Conservation (phyloP, 1,140 invertebrate genomes). For the Neodiprion virginianus region DNA sequence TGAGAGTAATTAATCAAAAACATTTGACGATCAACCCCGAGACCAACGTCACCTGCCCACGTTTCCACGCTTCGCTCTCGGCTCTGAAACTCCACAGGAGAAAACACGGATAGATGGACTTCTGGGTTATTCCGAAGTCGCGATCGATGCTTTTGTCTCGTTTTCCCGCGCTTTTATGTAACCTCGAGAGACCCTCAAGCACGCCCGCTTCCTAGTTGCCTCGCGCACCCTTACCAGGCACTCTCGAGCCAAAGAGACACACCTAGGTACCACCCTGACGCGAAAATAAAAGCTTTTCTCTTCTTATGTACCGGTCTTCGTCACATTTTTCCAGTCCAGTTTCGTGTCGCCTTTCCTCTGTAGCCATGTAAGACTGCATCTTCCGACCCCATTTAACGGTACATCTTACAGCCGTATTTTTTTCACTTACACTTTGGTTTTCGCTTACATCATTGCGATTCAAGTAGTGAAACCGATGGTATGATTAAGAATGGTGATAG, state of each 20-base stretch:
- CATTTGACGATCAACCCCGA: neutral
- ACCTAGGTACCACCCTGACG: neutral
- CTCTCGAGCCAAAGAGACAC: neutral
- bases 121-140: too few relatives aligned
- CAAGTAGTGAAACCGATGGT: too few relatives aligned
- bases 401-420: too few relatives aligned
- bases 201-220: neutral
- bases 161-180: neutral
- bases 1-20: neutral
- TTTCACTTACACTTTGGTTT: too few relatives aligned
- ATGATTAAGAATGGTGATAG: too few relatives aligned
- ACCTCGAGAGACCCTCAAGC: neutral
- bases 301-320: too few relatives aligned
- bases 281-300: neutral
- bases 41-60: neutral
- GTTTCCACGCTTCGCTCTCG: neutral
- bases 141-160: neutral
- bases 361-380: too few relatives aligned
- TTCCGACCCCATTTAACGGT: too few relatives aligned
- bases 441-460: too few relatives aligned
- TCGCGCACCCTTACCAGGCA: slow-evolving; percentile 3
- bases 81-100: neutral
- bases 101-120: too few relatives aligned
- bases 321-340: too few relatives aligned
- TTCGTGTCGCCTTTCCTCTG: too few relatives aligned